phyloP scores from a whole-genome alignment of 2,888 invertebrate species.

The Chrysotoxum bicinctum region DNA sequence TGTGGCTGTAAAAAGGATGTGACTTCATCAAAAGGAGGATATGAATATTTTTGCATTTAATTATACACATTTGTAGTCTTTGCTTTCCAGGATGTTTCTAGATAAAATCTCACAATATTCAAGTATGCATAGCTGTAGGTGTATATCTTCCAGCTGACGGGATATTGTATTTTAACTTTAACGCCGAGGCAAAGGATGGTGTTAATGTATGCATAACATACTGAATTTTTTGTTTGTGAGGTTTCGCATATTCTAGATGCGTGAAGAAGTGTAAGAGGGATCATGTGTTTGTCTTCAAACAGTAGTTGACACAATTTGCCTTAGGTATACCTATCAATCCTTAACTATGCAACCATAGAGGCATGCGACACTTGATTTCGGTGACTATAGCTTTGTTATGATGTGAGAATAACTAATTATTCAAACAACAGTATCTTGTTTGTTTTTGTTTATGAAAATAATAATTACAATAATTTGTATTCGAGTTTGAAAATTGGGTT shows the following conservation, averaged over 20 bases:
- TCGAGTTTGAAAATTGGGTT: background rate
- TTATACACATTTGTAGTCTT: too few species aligned
- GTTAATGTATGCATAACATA: slow-evolving; percentile 26
- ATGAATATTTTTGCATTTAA: slow-evolving; percentile 10
- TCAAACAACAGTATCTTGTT: background rate
- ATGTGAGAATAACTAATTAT: background rate
- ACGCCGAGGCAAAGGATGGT: background rate
- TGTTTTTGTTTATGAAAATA: slow-evolving; percentile 12
- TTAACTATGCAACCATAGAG: background rate
- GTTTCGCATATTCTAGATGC: background rate
- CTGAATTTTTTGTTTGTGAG: background rate
- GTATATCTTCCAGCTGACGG: background rate
- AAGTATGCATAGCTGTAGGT: too few species aligned
- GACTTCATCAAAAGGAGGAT: background rate
- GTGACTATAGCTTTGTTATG: background rate
- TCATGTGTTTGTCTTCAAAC: background rate
- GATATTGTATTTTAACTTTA: background rate
- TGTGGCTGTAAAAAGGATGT: slow-evolving; percentile 15
- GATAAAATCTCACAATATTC: too few species aligned
- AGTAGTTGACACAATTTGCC: background rate
- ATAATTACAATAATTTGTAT: slow-evolving; percentile 19
- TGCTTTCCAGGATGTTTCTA: too few species aligned
- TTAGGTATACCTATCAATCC: background rate
- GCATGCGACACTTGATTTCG: background rate
- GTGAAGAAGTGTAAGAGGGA: background rate